Evolutionary conservation across 2,888 invertebrate species (phyloP), one percentile per base, ranked within the genome.

Genomic region (Pocota personata): DNA sequence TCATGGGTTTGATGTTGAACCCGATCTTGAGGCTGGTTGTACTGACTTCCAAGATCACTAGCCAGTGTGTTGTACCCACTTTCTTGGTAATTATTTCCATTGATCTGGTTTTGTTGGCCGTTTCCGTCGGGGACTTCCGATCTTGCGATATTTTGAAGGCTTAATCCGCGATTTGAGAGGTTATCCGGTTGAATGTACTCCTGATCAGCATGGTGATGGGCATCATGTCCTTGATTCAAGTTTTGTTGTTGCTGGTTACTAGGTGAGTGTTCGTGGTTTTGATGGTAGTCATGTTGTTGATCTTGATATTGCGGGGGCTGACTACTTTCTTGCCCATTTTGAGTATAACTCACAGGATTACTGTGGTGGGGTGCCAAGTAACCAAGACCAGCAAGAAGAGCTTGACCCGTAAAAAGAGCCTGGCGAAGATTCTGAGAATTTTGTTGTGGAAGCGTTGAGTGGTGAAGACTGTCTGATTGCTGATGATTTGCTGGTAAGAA

Each of bases 61-160:
- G 14, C 4, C 8, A 75, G 69, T 5, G 72, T 67, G 0, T 69
- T 19, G 19, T 78, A 78, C 1, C 7, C 55, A 1, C 37, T 43
- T n/a, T 52, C 57, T 58, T 48, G 69, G 55, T 19, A 57, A 2
- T n/a, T 43, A 27, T 27, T 67, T 14, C 3, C 7, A 3, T 8
- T 40, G 2, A 66, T 16, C 27, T 60, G 48, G 21, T 58, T 48
- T 48, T 66, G 27, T 35, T 55, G 21, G 35, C 30, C 66, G 7
- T n/a, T 64, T 16, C 43, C 19, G 0, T 30, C 40, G 8, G 5
- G 12, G 0, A 55, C 57, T 24, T 50, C 48, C 2, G 62, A 21
- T 30, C 48, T 35, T 3, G 71, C 71, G n/a, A 77, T 76, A 8
- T 64, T 66, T 32, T 66, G 48, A n/a, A 82, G 64, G 30, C 24